These are phyloP conservation scores for Rhabdophis nuchalis DNA, from an alignment of 2,797 vertebrate genomes.

Conservation along the genomic window DNA sequence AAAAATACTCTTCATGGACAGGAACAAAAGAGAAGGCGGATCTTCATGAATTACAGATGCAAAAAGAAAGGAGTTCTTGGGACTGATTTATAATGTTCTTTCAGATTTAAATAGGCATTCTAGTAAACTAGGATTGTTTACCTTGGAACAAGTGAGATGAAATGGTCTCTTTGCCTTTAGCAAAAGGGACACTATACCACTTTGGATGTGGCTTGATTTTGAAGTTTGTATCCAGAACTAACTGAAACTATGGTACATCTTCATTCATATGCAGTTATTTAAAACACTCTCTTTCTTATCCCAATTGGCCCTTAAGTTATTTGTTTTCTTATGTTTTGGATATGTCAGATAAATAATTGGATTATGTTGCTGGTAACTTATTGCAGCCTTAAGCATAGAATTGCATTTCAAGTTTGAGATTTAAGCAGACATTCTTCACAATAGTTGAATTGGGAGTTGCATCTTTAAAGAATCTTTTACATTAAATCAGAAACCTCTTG, in stretches of 20 bases:
- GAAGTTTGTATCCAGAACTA: constrained; percentile 20
- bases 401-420: constrained; percentile 18
- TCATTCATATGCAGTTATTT: constrained; percentile 33
- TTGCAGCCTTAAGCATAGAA: constrained; percentile 35
- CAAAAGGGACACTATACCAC: background rate
- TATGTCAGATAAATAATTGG: constrained; percentile 39
- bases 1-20: constrained; percentile 60
- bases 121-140: constrained; percentile 28
- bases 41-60: constrained; percentile 47
- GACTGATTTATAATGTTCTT: constrained; percentile 11
- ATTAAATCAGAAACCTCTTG: background rate
- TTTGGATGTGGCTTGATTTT: constrained; percentile 8
- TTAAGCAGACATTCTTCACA: constrained; percentile 11
- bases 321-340: constrained; percentile 26
- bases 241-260: constrained; percentile 6
- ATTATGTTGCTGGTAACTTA: constrained; percentile 41
- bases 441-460: background rate
- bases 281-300: constrained; percentile 34
- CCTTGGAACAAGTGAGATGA: background rate
- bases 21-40: constrained; percentile 53
- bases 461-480: constrained; percentile 2
- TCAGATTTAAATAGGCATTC: constrained; percentile 40
- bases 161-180: background rate
- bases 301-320: constrained; percentile 43
- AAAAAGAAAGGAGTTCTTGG: constrained; percentile 50